These are phyloP conservation scores for Macropus fuliginosus DNA, from an alignment of 2,797 vertebrate species.

Conservation along the genomic window DNA sequence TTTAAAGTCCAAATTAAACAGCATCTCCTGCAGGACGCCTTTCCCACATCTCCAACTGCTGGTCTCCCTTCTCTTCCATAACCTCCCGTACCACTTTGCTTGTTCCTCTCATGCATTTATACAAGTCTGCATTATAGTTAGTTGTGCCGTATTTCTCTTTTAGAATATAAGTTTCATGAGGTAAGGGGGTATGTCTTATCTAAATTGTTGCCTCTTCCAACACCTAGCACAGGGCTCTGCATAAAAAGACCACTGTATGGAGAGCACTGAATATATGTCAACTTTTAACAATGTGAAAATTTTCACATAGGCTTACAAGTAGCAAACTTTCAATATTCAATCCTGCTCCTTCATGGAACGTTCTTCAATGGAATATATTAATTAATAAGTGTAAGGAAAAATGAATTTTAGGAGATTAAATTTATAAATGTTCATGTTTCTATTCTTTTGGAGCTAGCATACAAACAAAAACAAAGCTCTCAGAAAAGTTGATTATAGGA, in stretches of 20 bases:
- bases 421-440: slow-evolving; percentile 25
- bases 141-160: neutral
- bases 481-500: neutral
- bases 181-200: no score
- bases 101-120: neutral
- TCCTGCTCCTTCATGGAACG: slow-evolving; percentile 8
- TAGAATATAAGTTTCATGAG: no score
- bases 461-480: slow-evolving; percentile 34
- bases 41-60: neutral
- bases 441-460: slow-evolving; percentile 31
- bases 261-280: neutral
- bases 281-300: slow-evolving; percentile 15
- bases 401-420: slow-evolving; percentile 37
- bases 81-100: neutral
- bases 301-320: neutral
- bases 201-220: no score
- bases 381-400: slow-evolving; percentile 45
- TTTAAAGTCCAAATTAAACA: no score
- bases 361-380: slow-evolving; percentile 38
- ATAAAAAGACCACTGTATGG: neutral
- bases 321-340: slow-evolving; percentile 26
- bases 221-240: neutral
- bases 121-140: neutral
- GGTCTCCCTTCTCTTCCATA: neutral
- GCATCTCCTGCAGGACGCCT: neutral